Evolutionary conservation across 1,140 invertebrate genomes (phyloP), one percentile per base, ranked within the genome.

Genomic region (Drosophila arizonae): DNA sequence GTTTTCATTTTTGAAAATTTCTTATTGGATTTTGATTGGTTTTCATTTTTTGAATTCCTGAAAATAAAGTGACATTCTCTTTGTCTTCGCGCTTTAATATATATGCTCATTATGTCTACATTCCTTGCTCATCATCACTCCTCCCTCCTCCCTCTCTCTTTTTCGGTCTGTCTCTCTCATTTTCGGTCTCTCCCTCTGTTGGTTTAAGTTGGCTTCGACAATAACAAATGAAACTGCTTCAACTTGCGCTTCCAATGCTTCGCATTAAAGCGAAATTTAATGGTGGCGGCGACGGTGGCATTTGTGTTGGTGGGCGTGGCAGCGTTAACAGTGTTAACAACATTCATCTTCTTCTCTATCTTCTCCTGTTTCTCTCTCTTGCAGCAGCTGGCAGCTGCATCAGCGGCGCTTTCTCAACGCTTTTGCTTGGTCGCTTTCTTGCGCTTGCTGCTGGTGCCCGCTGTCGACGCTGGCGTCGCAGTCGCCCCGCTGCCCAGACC

Each of bases 341-440:
- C 36, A 39, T 39, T 4, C 10, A 9, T 9, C 33, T 36, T 8
- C 33, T 36, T 39, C 36, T 39, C 11, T 0, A 11, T 39, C 36
- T 39, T 13, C 6, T 55, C 41, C 15, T 46, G 26, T 8, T 11
- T 46, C 26, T 60, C n/a, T 33, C 9, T 8, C 8, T 33, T 8
- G 33, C 33, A 1, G 26, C 6, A 15, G 39, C 13, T 67, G 30
- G 48, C 58, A 6, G 68, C 67, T 56, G 62, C 51, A 10, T 48
- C 72, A 41, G 63, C 55, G 17, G 68, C 72, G 68, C 28, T 65
- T 48, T 79, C 84, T 90, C 81, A 90, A 90, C 86, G 86, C 87
- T 90, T 90, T 71, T 86, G 81, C 65, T 90, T 90, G 39, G 79
- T 66, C 28, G 86, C 67, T 90, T 90, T 90, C 64, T 90, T 90